Evolutionary conservation across 2,797 vertebrate species (phyloP), one percentile per base, ranked within the genome.

Genomic region (Myoxocephalus aenaeus): DNA sequence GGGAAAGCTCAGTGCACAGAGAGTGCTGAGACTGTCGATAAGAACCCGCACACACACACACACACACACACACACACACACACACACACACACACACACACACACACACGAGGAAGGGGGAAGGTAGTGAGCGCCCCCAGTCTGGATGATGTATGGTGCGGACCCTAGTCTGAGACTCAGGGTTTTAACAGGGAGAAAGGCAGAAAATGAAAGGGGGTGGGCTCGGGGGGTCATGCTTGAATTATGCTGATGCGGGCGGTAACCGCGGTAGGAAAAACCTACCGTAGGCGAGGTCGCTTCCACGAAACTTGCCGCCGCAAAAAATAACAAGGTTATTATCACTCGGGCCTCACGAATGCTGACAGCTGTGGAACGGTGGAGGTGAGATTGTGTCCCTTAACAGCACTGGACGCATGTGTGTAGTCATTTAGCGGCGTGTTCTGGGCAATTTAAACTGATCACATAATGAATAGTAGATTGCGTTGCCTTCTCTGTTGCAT

Each of bases 211-310:
- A 92, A 93, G 75, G 89, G 84, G 89, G 73, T 87, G 84, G 87
- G 92, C 88, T 42, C 13, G 40, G 40, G 40, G 40, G 87, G 90
- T 93, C 91, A 91, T 93, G 93, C 88, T 93, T 95, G 91, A 95
- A 94, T 95, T 94, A 95, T 95, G 94, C 93, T 94, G 94, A 95
- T 95, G 92, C 67, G 79, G 88, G 91, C 87, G 29, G 70, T 90
- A 93, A 91, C 79, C 27, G 20, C 40, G 13, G 81, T 81, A 67
- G 77, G 53, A 90, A 85, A 85, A 89, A 84, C 46, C 79, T 84
- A 87, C 81, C 83, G 64, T 74, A 83, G 69, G 71, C 74, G 64
- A 3, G 72, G 66, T 77, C 76, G 88, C 82, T 83, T 74, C 70
- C 40, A 77, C 67, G n/a, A 63, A 74, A 84, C 80, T 64, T 59